These are phyloP conservation scores for Leptinotarsa juncta DNA, from an alignment of 2,888 invertebrate species.

Conservation along the genomic window DNA sequence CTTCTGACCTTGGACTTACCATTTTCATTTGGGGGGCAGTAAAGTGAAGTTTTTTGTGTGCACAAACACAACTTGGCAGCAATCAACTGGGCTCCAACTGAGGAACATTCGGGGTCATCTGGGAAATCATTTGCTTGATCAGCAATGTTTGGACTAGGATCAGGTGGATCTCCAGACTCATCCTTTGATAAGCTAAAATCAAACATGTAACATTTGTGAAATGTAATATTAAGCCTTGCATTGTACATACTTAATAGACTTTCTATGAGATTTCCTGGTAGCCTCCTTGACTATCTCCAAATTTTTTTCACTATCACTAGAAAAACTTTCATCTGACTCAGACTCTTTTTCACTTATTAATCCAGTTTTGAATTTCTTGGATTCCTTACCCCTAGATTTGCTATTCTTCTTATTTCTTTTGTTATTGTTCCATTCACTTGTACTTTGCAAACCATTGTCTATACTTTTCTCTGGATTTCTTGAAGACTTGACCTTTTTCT, in stretches of 20 bases:
- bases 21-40: constrained; percentile 48
- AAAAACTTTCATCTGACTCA: constrained; percentile 49
- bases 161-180: constrained; percentile 36
- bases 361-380: constrained; percentile 50
- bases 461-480: constrained; percentile 33
- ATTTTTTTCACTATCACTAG: constrained; percentile 39
- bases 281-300: constrained; percentile 33
- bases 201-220: background rate
- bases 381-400: constrained; percentile 42
- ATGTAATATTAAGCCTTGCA: background rate
- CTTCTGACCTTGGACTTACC: constrained; percentile 43
- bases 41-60: constrained; percentile 55
- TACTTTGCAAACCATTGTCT: constrained; percentile 11
- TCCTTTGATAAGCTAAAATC: constrained; percentile 23
- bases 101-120: constrained; percentile 53
- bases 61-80: constrained; percentile 59
- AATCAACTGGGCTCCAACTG: constrained; percentile 51
- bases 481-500: constrained; percentile 44
- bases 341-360: constrained; percentile 45
- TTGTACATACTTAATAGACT: constrained; percentile 51
- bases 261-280: constrained; percentile 55
- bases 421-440: constrained; percentile 27
- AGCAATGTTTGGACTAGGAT: constrained; percentile 43
- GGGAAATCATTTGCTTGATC: constrained; percentile 53
- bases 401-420: constrained; percentile 47